Evolutionary conservation across 2,888 invertebrate species (phyloP).

Genomic region (Leptopterna dolabrata): DNA sequence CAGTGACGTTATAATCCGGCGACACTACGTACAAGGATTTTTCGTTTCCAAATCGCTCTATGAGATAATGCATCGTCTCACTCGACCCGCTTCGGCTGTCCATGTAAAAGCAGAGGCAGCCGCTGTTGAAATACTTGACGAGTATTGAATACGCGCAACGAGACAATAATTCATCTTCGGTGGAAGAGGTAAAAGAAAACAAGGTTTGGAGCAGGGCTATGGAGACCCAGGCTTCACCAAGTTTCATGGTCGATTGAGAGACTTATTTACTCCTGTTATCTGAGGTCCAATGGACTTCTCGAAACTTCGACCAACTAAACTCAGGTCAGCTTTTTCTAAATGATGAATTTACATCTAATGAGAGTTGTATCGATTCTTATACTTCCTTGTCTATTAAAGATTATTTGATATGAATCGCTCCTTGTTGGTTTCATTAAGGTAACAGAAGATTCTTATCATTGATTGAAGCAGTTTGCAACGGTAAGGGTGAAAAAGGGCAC

Average conservation of each 20-base stretch:
- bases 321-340: not conserved
- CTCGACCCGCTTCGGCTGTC: not conserved
- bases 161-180: not conserved
- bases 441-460: too few relatives aligned
- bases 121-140: not conserved
- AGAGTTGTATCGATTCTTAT: not conserved
- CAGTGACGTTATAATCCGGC: not conserved
- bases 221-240: not conserved
- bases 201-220: not conserved
- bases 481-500: too few relatives aligned
- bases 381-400: not conserved
- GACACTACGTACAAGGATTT: not conserved
- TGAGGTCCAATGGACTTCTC: not conserved
- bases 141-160: not conserved
- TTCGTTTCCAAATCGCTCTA: not conserved
- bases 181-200: not conserved
- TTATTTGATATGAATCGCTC: not conserved
- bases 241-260: not conserved
- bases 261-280: not conserved
- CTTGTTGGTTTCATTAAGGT: not conserved
- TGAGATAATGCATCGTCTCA: not conserved
- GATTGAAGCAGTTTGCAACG: too few relatives aligned
- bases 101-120: conserved; percentile 21
- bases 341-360: not conserved
- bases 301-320: not conserved